Evolutionary conservation across 2,113 vertebrate species (phyloP).

Genomic region (Baryphthengus martii): DNA sequence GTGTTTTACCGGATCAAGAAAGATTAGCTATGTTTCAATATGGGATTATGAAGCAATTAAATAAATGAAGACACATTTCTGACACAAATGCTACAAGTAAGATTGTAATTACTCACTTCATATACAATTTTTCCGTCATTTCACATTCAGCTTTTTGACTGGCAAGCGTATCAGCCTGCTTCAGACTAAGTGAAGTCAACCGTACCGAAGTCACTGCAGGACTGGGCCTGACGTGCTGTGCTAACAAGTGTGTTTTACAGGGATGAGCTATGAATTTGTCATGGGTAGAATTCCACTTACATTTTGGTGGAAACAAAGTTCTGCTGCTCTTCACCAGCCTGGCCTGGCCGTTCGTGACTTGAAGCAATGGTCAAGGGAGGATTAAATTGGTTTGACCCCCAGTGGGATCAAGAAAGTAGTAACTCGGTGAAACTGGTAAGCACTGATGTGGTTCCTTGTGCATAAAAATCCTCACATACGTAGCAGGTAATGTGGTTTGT

Average conservation of each 20-base stretch:
- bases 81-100: neutral
- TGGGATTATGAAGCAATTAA: constrained; percentile 60
- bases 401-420: neutral
- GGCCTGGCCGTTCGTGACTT: neutral
- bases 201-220: neutral
- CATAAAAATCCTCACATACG: neutral
- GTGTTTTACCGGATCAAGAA: constrained; percentile 49
- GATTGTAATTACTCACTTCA: neutral
- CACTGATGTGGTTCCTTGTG: neutral
- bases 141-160: neutral
- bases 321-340: neutral
- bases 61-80: constrained; percentile 54
- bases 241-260: neutral
- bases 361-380: neutral
- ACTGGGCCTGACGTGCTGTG: neutral
- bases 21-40: constrained; percentile 51
- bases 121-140: neutral
- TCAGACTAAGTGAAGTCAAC: neutral
- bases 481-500: neutral
- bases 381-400: neutral
- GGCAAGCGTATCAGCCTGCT: neutral
- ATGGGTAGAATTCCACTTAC: neutral
- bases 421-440: neutral
- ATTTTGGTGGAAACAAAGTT: neutral
- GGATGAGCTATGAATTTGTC: neutral